Percentiles rank a stretch among this genome's conserved stretches.
Evolutionary conservation across 2,888 invertebrate species (phyloP).

Genomic region (Acleris sparsana): DNA sequence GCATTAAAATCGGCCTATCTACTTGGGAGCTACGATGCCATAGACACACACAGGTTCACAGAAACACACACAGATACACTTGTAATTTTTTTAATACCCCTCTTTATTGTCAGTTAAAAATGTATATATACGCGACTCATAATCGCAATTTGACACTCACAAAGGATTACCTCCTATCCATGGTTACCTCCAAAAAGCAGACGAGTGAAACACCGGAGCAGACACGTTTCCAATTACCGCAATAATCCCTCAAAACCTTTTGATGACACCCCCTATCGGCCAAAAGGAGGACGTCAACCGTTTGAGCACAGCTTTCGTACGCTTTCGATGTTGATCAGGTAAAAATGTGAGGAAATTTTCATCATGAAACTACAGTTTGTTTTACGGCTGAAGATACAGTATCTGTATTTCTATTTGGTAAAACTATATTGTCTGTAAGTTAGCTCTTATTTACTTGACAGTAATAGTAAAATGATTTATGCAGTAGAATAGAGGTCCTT

Average conservation of each 20-base stretch:
- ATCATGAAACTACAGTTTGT: too few relatives aligned
- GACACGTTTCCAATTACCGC: conserved; percentile 52
- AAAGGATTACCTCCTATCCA: conserved; percentile 11
- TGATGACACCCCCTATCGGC: conserved; percentile 25
- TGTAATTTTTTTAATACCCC: background rate
- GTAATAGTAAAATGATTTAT: too few relatives aligned
- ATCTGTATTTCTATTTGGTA: too few relatives aligned
- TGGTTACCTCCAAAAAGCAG: conserved; percentile 35
- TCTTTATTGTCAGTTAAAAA: too few relatives aligned
- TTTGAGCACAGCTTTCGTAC: background rate
- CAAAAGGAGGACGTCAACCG: conserved; percentile 11
- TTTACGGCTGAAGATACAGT: too few relatives aligned
- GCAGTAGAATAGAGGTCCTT: too few relatives aligned
- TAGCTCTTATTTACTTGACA: too few relatives aligned
- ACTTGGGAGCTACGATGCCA: too few relatives aligned
- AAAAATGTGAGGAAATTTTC: too few relatives aligned
- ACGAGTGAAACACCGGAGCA: conserved; percentile 42
- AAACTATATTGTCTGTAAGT: too few relatives aligned
- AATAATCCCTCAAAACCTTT: conserved; percentile 42
- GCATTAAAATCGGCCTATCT: too few relatives aligned
- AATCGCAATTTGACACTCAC: background rate
- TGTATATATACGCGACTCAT: background rate
- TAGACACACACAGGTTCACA: too few relatives aligned
- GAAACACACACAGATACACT: background rate
- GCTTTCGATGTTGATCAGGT: background rate